Evolutionary conservation across 2,888 invertebrate species (phyloP).

Genomic region (Tinea semifulvella): DNA sequence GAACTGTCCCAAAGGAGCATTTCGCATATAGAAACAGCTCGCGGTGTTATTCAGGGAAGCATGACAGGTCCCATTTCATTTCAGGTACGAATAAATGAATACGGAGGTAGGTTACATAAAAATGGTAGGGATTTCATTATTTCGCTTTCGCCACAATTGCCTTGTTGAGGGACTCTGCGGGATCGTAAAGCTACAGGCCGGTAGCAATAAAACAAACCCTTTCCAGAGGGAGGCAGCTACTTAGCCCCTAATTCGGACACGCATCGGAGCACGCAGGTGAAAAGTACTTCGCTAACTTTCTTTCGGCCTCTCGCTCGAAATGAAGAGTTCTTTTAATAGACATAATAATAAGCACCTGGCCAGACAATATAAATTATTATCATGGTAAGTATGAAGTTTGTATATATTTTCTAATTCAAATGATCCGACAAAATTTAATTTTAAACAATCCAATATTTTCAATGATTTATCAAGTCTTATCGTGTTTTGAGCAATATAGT

Average conservation of each 20-base stretch:
- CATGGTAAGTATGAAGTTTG: too few species aligned
- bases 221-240: slow-evolving; percentile 14
- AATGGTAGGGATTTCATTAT: slow-evolving; percentile 15
- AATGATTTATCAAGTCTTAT: too few species aligned
- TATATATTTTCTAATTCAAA: too few species aligned
- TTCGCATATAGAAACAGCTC: slow-evolving; percentile 1
- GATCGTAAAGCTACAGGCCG: slow-evolving; percentile 13
- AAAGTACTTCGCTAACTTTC: slow-evolving; percentile 12
- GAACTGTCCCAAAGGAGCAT: slow-evolving; percentile 1
- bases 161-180: slow-evolving; percentile 15
- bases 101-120: slow-evolving; percentile 10
- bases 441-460: too few species aligned
- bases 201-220: slow-evolving; percentile 15
- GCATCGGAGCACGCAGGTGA: slow-evolving; percentile 13
- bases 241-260: slow-evolving; percentile 15
- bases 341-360: too few species aligned
- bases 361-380: too few species aligned
- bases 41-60: slow-evolving; percentile 5
- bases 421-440: too few species aligned
- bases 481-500: too few species aligned
- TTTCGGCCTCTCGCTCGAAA: slow-evolving; percentile 4
- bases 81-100: slow-evolving; percentile 14
- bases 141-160: slow-evolving; percentile 16
- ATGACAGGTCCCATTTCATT: slow-evolving; percentile 14
- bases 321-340: slow-evolving; percentile 6